phyloP scores from a whole-genome alignment of 2,888 invertebrate genomes.

The Azorinus chamasolen region DNA sequence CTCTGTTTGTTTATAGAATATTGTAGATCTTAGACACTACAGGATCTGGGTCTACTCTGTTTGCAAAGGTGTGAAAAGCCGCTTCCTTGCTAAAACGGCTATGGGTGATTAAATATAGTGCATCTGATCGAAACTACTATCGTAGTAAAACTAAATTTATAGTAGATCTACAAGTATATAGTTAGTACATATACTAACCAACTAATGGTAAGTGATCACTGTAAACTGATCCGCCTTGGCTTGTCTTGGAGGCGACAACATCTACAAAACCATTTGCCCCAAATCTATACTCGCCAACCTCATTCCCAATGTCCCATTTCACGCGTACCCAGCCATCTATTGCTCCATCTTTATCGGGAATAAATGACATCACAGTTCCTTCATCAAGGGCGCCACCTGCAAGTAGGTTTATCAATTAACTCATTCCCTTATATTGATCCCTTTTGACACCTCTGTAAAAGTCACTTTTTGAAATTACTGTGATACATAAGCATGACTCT shows the following conservation, averaged over 20 bases:
- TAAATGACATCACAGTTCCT: conserved; percentile 53
- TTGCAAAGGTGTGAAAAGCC: too few species aligned
- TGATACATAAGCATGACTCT: too few species aligned
- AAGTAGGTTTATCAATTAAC: neutral
- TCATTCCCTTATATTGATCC: neutral
- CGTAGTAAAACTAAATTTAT: too few species aligned
- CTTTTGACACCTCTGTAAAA: neutral
- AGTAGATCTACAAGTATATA: neutral
- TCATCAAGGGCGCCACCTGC: conserved; percentile 48
- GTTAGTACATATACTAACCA: conserved; percentile 33
- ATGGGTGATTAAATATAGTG: too few species aligned
- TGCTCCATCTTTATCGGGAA: conserved; percentile 46
- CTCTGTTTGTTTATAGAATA: too few species aligned
- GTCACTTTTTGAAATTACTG: too few species aligned
- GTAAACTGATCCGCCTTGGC: conserved; percentile 56
- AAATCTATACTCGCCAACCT: conserved; percentile 55
- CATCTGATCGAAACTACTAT: too few species aligned
- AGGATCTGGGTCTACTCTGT: too few species aligned
- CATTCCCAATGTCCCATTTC: conserved; percentile 59
- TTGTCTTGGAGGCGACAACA: conserved; percentile 54
- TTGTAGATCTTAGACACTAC: too few species aligned
- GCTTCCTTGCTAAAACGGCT: too few species aligned
- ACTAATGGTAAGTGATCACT: conserved; percentile 64
- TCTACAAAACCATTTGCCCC: conserved; percentile 64
- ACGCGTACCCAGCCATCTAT: conserved; percentile 56